These are phyloP conservation scores for Lepetodrilus schrolli DNA, from an alignment of 2,888 invertebrate genomes.

Conservation along the genomic window DNA sequence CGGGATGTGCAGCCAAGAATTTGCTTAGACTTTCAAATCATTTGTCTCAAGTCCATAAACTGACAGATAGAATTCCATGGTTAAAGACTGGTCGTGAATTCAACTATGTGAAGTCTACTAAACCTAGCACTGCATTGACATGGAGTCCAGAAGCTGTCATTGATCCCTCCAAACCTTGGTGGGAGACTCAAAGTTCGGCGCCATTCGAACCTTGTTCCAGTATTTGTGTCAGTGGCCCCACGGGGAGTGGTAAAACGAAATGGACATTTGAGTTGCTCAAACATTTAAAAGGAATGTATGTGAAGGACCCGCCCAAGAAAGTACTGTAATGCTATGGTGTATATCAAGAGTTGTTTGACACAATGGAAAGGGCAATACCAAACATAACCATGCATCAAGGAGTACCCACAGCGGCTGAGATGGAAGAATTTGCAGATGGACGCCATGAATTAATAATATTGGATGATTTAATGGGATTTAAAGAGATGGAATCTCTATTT, in stretches of 20 bases:
- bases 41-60: neutral
- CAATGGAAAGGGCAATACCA: neutral
- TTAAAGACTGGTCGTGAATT: neutral
- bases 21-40: neutral
- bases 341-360: neutral
- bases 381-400: neutral
- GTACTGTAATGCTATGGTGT: conserved; percentile 3
- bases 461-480: conserved; percentile 33
- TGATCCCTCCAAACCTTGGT: neutral
- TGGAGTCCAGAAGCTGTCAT: neutral
- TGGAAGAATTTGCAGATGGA: conserved; percentile 8
- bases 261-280: conserved; percentile 30
- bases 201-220: conserved; percentile 37
- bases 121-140: neutral
- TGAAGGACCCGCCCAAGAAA: neutral
- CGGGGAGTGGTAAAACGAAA: conserved; percentile 35
- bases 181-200: conserved; percentile 19
- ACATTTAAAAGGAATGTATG: conserved; percentile 23
- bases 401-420: neutral
- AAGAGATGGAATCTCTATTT: conserved; percentile 28
- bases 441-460: neutral
- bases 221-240: conserved; percentile 27
- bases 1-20: neutral
- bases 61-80: neutral
- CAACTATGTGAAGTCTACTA: neutral